Base-by-base conservation (phyloP, 2,888 invertebrate genomes). In the Lycaena phlaeas region DNA sequence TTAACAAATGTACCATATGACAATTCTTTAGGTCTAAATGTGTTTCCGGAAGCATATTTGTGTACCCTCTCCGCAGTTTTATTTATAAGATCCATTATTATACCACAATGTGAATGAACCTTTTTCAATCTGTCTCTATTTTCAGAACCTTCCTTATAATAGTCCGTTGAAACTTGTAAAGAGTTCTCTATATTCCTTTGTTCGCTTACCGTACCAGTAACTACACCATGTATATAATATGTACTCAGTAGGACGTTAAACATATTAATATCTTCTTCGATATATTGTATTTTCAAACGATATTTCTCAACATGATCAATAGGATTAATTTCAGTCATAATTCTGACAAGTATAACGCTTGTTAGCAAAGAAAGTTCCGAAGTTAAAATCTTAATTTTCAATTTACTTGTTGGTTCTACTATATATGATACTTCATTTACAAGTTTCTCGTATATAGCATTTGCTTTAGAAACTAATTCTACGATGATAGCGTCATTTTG, bases 241-340 rank as follows among this genome's bases (percentile, higher is more conserved):
- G 87, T 78, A 6, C 86, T 78, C 5, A 87, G 70, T 34, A 91
- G 64, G 6, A 74, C 75, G 7, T 86, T 74, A 25, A 90, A 85
- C 56, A 88, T 87, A 12, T 69, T 63, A 2, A 93, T 87, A 64
- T 95, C 92, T 53, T 93, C 89, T 14, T 85, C 68, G 9, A 89
- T 77, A 51, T 94, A 92, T 30, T 87, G 68, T 6, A 90, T 85
- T 71, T 93, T 93, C 0, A 95, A 67, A 1, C 88, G 82, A 49
- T 90, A 88, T 68, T 95, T 95, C 43, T 92, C 89, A 0, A 94
- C 89, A 0, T 96, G 95, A 81, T 97, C 97, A 3, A 96, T 90
- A 1, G 88, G 69, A 11, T 90, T 91, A 7, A 91, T 77, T 61
- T 88, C 87, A 0, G 88, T 82, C 58, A 89, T 86, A 3, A 91